These are phyloP conservation scores for Carlito syrichta DNA, from an alignment of 2,113 vertebrate species.

Conservation along the genomic window DNA sequence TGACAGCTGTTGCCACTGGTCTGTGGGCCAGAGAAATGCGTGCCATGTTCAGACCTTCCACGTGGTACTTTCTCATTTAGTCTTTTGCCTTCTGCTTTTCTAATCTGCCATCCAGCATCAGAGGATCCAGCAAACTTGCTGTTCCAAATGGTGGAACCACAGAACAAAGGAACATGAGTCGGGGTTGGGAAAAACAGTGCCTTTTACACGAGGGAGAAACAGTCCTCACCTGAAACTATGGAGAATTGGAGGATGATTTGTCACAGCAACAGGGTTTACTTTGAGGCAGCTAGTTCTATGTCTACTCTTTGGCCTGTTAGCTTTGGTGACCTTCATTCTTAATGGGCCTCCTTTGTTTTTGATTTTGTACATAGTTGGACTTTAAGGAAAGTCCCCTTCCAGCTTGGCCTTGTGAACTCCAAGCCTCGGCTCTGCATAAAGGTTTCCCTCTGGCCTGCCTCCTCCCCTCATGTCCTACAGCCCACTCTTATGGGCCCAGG, in stretches of 20 bases:
- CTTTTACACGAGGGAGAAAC: not conserved
- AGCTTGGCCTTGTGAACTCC: not conserved
- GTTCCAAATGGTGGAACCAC: not conserved
- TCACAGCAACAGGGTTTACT: not conserved
- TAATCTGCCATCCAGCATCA: not conserved
- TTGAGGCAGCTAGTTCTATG: not conserved
- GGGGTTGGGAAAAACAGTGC: not conserved
- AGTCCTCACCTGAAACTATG: not conserved
- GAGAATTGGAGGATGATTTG: not conserved
- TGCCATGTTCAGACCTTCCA: not conserved
- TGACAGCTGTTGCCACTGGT: not conserved
- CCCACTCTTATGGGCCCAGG: not conserved
- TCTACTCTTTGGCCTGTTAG: not conserved
- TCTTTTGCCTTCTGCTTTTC: not conserved
- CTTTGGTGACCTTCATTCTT: not conserved
- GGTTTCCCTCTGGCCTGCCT: not conserved
- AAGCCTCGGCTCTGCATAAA: not conserved
- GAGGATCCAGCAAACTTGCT: not conserved
- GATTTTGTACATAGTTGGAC: not conserved
- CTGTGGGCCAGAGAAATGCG: not conserved
- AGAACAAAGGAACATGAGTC: not conserved
- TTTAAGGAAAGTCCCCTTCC: not conserved
- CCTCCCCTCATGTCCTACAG: fast-evolving
- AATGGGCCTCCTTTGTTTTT: not conserved
- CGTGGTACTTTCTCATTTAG: not conserved